Percentiles rank a stretch among this genome's conserved stretches.
Conservation (phyloP, 2,888 invertebrate species). For the Drosophila anomalipes region DNA sequence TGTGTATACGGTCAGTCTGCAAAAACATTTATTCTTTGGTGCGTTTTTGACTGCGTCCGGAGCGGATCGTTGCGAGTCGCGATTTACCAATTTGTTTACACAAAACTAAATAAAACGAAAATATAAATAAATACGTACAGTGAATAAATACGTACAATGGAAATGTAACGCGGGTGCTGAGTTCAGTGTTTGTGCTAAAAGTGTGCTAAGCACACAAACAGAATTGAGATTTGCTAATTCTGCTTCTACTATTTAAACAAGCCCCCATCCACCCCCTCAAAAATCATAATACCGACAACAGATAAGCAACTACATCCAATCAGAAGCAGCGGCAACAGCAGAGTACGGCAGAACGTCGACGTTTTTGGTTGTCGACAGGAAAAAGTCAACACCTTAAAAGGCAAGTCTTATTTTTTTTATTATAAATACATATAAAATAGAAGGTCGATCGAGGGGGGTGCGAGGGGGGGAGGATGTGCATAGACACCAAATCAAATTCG, state of each 20-base stretch:
- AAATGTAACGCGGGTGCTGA: conserved; percentile 36
- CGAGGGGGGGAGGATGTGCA: neutral
- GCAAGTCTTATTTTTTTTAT: conserved; percentile 61
- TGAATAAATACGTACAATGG: conserved; percentile 8
- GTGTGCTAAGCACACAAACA: conserved; percentile 42
- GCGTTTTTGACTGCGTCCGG: conserved; percentile 28
- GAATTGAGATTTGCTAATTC: conserved; percentile 30
- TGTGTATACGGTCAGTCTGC: conserved; percentile 16
- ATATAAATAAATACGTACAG: conserved; percentile 44
- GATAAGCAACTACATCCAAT: conserved; percentile 19
- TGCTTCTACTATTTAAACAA: conserved; percentile 7
- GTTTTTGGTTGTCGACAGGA: conserved; percentile 48
- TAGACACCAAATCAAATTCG: conserved; percentile 26
- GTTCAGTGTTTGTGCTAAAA: conserved; percentile 36
- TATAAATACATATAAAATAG: conserved; percentile 1
- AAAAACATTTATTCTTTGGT: conserved; percentile 33
- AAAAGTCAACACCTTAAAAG: conserved; percentile 68
- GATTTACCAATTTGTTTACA: conserved; percentile 43
- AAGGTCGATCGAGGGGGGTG: neutral
- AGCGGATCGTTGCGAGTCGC: conserved; percentile 19
- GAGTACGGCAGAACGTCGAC: conserved; percentile 30
- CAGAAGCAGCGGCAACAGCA: conserved; percentile 27
- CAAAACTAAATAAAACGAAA: conserved; percentile 33
- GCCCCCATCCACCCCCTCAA: neutral
- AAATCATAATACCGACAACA: conserved; percentile 27